phyloP scores from a whole-genome alignment of 2,888 invertebrate genomes.

The Luffia ferchaultella region DNA sequence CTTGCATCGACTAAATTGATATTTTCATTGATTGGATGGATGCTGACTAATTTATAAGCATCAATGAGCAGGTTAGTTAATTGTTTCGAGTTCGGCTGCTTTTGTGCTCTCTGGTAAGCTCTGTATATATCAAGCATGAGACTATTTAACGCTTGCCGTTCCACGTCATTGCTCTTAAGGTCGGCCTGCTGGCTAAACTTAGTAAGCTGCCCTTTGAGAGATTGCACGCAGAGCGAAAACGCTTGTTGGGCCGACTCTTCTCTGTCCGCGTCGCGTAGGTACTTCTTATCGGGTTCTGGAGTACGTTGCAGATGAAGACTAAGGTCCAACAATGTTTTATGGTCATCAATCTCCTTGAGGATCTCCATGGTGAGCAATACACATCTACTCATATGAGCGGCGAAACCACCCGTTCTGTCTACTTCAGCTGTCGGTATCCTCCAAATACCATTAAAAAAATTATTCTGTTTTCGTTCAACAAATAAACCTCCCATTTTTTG shows the following conservation, averaged over 20 bases:
- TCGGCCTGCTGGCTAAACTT: conserved; percentile 56
- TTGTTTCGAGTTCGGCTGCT: conserved; percentile 64
- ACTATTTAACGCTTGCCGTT: conserved; percentile 55
- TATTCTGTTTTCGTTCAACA: conserved; percentile 81
- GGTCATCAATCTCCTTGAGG: conserved; percentile 80
- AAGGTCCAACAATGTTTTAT: conserved; percentile 79
- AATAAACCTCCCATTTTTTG: conserved; percentile 83
- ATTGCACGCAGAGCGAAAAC: conserved; percentile 75
- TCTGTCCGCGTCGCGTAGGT: conserved; percentile 85
- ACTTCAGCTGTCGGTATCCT: conserved; percentile 89
- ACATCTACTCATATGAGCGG: conserved; percentile 89
- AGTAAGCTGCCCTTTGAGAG: conserved; percentile 70
- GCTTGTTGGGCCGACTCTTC: conserved; percentile 83
- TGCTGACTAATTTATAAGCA: conserved; percentile 72
- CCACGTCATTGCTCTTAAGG: conserved; percentile 46
- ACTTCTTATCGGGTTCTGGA: conserved; percentile 90
- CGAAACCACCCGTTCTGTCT: conserved; percentile 90
- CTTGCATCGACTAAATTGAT: conserved; percentile 72
- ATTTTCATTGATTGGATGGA: conserved; percentile 69
- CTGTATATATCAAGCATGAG: conserved; percentile 69
- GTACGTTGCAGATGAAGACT: conserved; percentile 79
- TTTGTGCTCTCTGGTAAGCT: conserved; percentile 74
- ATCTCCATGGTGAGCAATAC: conserved; percentile 84
- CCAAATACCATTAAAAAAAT: conserved; percentile 96
- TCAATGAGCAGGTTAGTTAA: conserved; percentile 74